phyloP scores from a whole-genome alignment of 2,113 vertebrate species.

The Phocoena sinus region DNA sequence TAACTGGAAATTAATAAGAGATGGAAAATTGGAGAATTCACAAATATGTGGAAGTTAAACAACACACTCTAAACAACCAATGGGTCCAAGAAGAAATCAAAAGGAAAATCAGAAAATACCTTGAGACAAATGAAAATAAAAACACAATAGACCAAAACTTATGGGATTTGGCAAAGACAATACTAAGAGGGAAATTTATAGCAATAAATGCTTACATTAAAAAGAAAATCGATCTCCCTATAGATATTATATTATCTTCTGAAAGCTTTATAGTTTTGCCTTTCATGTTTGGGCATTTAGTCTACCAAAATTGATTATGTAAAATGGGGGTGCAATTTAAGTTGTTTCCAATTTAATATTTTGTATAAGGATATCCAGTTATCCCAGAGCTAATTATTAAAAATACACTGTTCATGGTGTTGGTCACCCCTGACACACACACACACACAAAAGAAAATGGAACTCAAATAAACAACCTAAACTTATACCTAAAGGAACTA shows the following conservation, averaged over 20 bases:
- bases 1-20: not conserved
- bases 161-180: not conserved
- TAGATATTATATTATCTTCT: not conserved
- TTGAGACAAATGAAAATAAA: not conserved
- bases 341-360: not conserved
- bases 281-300: not conserved
- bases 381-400: not conserved
- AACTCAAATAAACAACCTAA: not conserved
- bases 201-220: not conserved
- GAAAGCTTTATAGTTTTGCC: not conserved
- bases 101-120: not conserved
- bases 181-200: not conserved
- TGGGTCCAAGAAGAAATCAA: not conserved
- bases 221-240: not conserved
- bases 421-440: not conserved
- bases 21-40: not conserved
- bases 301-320: not conserved
- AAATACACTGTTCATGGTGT: not conserved
- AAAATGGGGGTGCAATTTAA: not conserved
- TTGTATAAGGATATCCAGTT: not conserved
- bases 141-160: not conserved
- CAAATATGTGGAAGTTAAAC: not conserved
- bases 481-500: not conserved
- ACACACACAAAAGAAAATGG: not conserved
- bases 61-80: not conserved